phyloP scores from a whole-genome alignment of 2,888 invertebrate genomes.

The Branchinecta sandiegonensis region DNA sequence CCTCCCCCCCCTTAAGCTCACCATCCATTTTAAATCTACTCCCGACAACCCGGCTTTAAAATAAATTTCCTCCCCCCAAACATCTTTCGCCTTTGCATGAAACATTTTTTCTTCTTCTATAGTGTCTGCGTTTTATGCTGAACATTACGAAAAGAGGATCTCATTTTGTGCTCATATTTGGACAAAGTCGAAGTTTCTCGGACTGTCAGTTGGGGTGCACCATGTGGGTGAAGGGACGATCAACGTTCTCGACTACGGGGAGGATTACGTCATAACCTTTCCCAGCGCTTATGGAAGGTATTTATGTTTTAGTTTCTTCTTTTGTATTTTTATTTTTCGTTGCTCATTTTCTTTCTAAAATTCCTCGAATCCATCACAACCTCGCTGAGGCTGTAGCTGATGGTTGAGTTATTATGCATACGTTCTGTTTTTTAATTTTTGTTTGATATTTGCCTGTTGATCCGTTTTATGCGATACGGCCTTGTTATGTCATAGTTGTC shows the following conservation, averaged over 20 bases:
- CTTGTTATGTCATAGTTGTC: too few species aligned
- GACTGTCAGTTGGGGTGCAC: slow-evolving; percentile 91
- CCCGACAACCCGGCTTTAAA: too few species aligned
- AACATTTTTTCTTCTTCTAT: slow-evolving; percentile 29
- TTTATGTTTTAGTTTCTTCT: background rate
- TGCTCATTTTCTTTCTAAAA: background rate
- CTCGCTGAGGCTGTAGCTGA: too few species aligned
- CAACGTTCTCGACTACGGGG: slow-evolving; percentile 72
- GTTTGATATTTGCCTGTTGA: too few species aligned
- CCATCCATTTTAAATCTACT: too few species aligned
- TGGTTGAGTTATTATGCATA: too few species aligned
- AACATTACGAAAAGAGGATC: slow-evolving; percentile 77
- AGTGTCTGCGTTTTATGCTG: slow-evolving; percentile 98
- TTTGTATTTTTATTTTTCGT: background rate
- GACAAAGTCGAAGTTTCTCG: slow-evolving; percentile 98
- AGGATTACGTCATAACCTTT: slow-evolving; percentile 90
- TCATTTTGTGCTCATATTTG: slow-evolving; percentile 91
- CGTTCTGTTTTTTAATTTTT: background rate
- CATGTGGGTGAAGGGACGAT: slow-evolving; percentile 90
- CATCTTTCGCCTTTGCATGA: too few species aligned
- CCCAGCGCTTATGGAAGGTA: slow-evolving; percentile 94
- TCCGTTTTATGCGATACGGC: too few species aligned
- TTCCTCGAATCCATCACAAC: too few species aligned
- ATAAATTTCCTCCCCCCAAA: too few species aligned
- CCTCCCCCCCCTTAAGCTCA: too few species aligned